Evolutionary conservation across 2,888 invertebrate genomes (phyloP).

Genomic region (Lycaena phlaeas): DNA sequence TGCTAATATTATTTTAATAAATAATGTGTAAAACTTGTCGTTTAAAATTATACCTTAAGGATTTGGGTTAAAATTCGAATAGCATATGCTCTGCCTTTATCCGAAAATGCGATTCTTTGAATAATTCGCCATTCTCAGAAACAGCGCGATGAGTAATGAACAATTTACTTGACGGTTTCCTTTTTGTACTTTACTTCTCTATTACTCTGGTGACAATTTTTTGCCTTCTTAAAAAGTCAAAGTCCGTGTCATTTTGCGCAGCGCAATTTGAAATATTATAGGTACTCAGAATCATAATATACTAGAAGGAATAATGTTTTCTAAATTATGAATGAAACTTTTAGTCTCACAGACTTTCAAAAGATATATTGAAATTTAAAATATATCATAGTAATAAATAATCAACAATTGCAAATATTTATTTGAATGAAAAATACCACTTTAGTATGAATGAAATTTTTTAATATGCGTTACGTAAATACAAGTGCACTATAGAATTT

Average conservation of each 20-base stretch:
- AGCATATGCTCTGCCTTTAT: not conserved
- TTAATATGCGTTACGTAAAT: slow-evolving; percentile 61
- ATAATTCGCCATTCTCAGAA: not conserved
- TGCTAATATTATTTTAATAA: slow-evolving; percentile 42
- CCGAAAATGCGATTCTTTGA: slow-evolving; percentile 1
- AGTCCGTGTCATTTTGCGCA: no score
- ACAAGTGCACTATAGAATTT: slow-evolving; percentile 52
- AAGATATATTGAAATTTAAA: not conserved
- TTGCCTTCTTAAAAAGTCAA: no score
- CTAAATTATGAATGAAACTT: no score
- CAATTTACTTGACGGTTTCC: no score
- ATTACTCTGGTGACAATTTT: no score
- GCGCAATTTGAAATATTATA: no score
- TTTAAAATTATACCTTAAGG: slow-evolving; percentile 8
- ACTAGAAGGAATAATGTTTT: no score
- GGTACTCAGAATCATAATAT: no score
- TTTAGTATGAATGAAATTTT: slow-evolving; percentile 28
- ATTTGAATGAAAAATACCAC: slow-evolving; percentile 1
- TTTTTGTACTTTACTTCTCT: no score
- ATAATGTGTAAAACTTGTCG: slow-evolving; percentile 15
- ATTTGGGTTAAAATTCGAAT: not conserved
- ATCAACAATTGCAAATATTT: not conserved
- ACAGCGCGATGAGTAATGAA: not conserved
- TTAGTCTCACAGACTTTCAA: no score
- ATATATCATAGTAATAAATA: not conserved